Evolutionary conservation across 1,140 invertebrate genomes (phyloP).

Genomic region (Drosophila nigromelanica): DNA sequence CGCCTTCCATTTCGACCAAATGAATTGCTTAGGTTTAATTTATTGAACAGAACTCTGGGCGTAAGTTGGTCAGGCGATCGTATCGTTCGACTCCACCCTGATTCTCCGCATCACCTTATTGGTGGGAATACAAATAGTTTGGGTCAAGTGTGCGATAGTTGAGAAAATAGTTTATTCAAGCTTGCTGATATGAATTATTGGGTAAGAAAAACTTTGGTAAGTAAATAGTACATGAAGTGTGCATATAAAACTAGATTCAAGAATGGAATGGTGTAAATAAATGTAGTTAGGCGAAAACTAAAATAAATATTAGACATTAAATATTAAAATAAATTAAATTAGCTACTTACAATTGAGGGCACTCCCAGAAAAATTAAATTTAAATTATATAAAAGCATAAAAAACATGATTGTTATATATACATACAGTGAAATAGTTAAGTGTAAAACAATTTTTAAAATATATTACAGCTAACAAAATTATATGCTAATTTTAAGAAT

Average conservation of each 20-base stretch:
- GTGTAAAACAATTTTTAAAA: too few species aligned
- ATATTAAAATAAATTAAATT: too few species aligned
- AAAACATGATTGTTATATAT: too few species aligned
- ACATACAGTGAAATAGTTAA: too few species aligned
- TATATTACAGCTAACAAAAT: too few species aligned
- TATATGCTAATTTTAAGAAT: too few species aligned
- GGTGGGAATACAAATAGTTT: not conserved
- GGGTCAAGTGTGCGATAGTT: conserved; percentile 17
- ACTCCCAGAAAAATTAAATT: too few species aligned
- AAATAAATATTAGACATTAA: too few species aligned
- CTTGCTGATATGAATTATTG: conserved; percentile 13
- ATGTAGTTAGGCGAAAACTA: not conserved
- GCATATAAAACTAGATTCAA: not conserved
- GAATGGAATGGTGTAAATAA: not conserved
- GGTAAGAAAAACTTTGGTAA: not conserved
- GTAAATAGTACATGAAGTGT: not conserved
- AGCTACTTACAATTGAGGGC: too few species aligned
- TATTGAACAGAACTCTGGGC: conserved; percentile 60
- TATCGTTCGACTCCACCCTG: too few species aligned
- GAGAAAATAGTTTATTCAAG: not conserved
- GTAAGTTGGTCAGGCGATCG: conserved; percentile 31
- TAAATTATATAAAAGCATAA: too few species aligned
- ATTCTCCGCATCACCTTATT: too few species aligned
- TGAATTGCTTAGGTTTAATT: conserved; percentile 78
- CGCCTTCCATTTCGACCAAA: conserved; percentile 42